These are phyloP conservation scores for Plusia festucae DNA, from an alignment of 2,888 invertebrate species.

Conservation along the genomic window DNA sequence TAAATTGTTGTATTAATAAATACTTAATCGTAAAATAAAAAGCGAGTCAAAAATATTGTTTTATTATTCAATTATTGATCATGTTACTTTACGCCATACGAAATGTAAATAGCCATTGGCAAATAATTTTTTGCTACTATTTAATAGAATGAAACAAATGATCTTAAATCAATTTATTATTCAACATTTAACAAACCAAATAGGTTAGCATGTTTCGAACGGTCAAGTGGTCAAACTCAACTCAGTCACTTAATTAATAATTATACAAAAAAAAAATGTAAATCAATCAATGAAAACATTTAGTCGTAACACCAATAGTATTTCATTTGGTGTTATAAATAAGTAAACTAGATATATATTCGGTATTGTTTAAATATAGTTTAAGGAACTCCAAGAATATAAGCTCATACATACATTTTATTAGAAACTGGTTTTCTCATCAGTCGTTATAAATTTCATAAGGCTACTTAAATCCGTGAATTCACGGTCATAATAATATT, in stretches of 20 bases:
- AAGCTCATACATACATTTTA: constrained; percentile 35
- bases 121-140: neutral
- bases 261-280: no score
- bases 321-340: neutral
- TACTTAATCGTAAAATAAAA: no score
- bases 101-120: neutral
- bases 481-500: constrained; percentile 48
- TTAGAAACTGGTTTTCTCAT: constrained; percentile 57
- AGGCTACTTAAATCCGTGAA: constrained; percentile 53
- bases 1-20: no score
- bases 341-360: neutral
- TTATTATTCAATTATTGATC: neutral
- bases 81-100: neutral
- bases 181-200: neutral
- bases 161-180: neutral
- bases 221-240: no score
- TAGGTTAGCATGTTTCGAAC: no score
- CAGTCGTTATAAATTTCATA: constrained; percentile 36
- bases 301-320: no score
- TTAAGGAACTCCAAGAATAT: constrained; percentile 37
- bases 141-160: neutral
- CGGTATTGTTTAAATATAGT: neutral
- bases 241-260: no score
- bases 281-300: no score
- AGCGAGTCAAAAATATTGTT: neutral